phyloP scores from a whole-genome alignment of 1,140 invertebrate species.

The Drosophila sulfurigaster region DNA sequence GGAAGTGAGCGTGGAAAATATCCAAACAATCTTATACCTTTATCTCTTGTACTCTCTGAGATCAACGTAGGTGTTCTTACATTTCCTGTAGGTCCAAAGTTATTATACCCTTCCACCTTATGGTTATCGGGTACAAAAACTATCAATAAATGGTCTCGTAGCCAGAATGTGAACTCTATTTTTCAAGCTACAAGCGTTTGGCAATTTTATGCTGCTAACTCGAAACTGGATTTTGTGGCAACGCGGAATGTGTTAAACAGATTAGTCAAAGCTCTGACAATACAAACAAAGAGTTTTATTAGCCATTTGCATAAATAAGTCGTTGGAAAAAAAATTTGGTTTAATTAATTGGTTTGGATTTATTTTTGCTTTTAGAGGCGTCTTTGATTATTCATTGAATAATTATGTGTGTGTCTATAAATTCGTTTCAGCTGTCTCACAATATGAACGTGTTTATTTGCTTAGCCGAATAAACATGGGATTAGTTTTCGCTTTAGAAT shows the following conservation, averaged over 20 bases:
- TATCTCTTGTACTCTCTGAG: too few relatives aligned
- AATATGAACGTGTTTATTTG: constrained; percentile 21
- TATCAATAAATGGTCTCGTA: constrained; percentile 14
- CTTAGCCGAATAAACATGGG: constrained; percentile 18
- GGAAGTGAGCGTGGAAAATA: too few relatives aligned
- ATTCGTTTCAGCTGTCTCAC: constrained; percentile 17
- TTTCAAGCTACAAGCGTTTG: constrained; percentile 39
- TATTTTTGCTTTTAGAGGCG: constrained; percentile 52
- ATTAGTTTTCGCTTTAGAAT: neutral
- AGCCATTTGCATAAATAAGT: constrained; percentile 69
- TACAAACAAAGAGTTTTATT: constrained; percentile 68
- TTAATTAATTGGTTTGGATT: constrained; percentile 74
- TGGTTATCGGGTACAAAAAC: neutral
- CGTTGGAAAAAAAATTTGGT: constrained; percentile 52
- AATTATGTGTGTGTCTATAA: constrained; percentile 39
- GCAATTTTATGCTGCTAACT: constrained; percentile 47
- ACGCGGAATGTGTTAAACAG: constrained; percentile 69
- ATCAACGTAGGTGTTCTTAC: too few relatives aligned
- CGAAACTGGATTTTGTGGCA: constrained; percentile 30
- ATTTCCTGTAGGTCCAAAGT: too few relatives aligned
- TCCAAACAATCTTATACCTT: too few relatives aligned
- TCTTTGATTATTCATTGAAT: constrained; percentile 64
- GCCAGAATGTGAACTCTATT: constrained; percentile 38
- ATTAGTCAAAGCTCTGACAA: constrained; percentile 42
- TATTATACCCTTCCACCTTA: too few relatives aligned